Evolutionary conservation across 2,113 vertebrate species (phyloP).

Genomic region (Bettongia penicillata): DNA sequence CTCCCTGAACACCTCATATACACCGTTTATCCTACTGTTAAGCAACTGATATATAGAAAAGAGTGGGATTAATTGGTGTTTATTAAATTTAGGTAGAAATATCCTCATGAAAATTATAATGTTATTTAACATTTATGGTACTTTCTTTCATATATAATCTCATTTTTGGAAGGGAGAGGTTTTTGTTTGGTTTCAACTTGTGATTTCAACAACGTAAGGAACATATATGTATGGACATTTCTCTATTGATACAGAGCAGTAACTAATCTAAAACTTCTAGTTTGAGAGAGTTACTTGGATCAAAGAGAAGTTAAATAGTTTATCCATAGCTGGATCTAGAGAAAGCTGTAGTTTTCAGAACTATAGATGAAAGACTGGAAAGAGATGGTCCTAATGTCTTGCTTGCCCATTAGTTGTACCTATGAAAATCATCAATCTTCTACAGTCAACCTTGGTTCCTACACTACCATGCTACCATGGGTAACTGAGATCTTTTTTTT

Average conservation of each 20-base stretch:
- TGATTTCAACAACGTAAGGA: background rate
- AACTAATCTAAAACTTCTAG: background rate
- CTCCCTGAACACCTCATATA: too few species aligned
- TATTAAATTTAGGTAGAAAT: too few species aligned
- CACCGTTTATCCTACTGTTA: too few species aligned
- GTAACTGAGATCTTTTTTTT: too few species aligned
- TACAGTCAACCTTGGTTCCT: background rate
- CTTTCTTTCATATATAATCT: background rate
- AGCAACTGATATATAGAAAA: too few species aligned
- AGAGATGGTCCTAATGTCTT: background rate
- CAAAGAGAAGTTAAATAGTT: background rate
- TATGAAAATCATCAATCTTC: background rate
- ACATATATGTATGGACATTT: background rate
- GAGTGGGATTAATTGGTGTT: too few species aligned
- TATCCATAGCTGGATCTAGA: too few species aligned
- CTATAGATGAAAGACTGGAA: background rate
- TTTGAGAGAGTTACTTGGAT: background rate
- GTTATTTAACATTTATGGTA: background rate
- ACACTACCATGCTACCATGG: background rate
- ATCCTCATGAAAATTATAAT: background rate
- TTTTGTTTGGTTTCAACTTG: background rate
- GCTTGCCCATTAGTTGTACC: background rate
- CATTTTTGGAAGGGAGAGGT: too few species aligned
- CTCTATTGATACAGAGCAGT: background rate
- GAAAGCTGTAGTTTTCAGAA: background rate